A percentile compares a stretch with the other conserved stretches of the same genome.
Evolutionary conservation across 1,140 invertebrate species (phyloP).

Genomic region (Drosophila orosa): DNA sequence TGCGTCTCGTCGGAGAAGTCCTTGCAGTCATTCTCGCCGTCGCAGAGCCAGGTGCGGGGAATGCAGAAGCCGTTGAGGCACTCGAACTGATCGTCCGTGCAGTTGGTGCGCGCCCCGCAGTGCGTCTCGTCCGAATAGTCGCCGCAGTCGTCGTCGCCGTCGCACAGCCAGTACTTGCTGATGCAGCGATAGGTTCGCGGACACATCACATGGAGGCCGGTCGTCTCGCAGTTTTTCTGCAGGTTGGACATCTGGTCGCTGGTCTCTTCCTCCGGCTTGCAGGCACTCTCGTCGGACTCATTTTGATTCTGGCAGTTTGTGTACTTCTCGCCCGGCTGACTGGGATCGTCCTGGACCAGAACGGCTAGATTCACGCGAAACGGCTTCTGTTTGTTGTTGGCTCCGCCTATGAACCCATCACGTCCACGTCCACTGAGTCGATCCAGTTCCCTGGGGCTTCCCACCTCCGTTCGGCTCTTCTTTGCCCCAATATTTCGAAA

Average conservation of each 20-base stretch:
- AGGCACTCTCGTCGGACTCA: conserved; percentile 89
- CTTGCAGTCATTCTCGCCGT: conserved; percentile 92
- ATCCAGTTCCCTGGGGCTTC: conserved; percentile 64
- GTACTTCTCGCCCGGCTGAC: conserved; percentile 49
- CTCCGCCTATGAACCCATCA: conserved; percentile 61
- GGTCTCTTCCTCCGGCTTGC: conserved; percentile 84
- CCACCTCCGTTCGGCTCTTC: conserved; percentile 62
- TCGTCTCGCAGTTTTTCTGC: conserved; percentile 86
- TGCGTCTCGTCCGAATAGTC: conserved; percentile 93
- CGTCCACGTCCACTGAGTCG: conserved; percentile 54
- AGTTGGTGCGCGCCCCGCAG: conserved; percentile 87
- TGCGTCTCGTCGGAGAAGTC: conserved; percentile 92
- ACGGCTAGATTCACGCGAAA: conserved; percentile 63
- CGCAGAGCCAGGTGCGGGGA: conserved; percentile 90
- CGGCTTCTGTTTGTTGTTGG: conserved; percentile 76
- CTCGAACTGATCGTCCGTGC: conserved; percentile 90
- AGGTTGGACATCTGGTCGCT: conserved; percentile 76
- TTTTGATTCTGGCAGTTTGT: conserved; percentile 84
- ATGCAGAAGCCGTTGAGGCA: conserved; percentile 94
- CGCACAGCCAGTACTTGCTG: conserved; percentile 90
- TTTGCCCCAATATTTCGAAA: conserved; percentile 69
- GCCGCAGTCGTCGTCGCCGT: conserved; percentile 92
- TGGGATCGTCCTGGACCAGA: conserved; percentile 72
- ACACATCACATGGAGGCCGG: conserved; percentile 87
- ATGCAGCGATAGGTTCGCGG: conserved; percentile 90